Conservation (phyloP, 2,113 vertebrate species). For the Emydocephalus ijimae region DNA sequence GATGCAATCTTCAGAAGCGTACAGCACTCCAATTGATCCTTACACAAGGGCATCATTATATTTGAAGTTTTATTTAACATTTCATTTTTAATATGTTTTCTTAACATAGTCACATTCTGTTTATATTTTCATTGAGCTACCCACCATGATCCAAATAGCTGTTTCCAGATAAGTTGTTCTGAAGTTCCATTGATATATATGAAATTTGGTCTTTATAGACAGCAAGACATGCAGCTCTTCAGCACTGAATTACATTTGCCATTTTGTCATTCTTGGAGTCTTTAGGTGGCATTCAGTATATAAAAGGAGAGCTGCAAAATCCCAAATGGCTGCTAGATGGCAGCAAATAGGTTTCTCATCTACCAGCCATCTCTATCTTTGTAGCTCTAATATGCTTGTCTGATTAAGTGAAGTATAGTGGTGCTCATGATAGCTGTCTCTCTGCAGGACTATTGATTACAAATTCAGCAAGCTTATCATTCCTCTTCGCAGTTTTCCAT, state of each 20-base stretch:
- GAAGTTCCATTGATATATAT: neutral
- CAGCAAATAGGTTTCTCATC: neutral
- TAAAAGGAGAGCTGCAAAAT: neutral
- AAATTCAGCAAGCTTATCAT: neutral
- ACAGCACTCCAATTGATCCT: neutral
- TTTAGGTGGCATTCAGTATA: too few species aligned
- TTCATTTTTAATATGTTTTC: neutral
- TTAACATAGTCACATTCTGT: neutral
- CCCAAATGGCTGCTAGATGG: neutral
- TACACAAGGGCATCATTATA: neutral
- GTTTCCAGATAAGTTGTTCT: neutral
- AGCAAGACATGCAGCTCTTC: neutral
- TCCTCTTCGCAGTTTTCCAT: neutral
- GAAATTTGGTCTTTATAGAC: neutral
- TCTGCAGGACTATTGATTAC: neutral
- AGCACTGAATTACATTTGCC: neutral
- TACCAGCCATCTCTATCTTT: neutral
- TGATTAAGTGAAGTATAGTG: neutral
- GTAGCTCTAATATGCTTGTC: neutral
- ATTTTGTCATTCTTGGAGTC: neutral
- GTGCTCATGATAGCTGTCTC: neutral
- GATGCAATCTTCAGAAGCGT: neutral
- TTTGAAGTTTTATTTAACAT: neutral
- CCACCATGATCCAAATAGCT: neutral
- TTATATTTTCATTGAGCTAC: neutral